Base-by-base conservation (phyloP, 1,140 invertebrate species). In the Scaptodrosophila lebanonensis region DNA sequence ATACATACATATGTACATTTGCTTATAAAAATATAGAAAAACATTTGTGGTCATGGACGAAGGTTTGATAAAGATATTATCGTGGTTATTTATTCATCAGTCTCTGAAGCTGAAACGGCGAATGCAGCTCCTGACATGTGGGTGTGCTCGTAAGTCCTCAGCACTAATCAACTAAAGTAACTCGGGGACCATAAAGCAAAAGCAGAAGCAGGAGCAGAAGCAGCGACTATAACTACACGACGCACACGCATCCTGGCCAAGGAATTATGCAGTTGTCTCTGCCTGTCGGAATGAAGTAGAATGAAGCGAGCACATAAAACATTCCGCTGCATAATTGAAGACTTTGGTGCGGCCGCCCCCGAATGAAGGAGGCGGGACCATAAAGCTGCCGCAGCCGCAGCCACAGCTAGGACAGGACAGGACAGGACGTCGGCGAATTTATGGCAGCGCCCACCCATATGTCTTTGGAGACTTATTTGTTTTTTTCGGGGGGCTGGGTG, bases 91-190 rank as follows among this genome's bases (percentile, higher is more conserved):
- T 79, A 77, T 77, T 77, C 68, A 77, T 42, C 64, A 79, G 50
- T 32, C 68, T 68, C 75, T 25, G 22, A 4, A 25, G 22, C 22
- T 25, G 22, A 4, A 25, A 25, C 22, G 3, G 22, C 22, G 8
- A 25, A 25, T 25, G 22, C 8, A 25, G 22, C 22, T 25, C 22
- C 8, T 25, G 22, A 4, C 8, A 3, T 8, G 3, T 25, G 22
- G 3, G 3, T 8, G 22, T 25, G 22, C 22, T n/a, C n/a, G n/a
- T 8, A 25, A 25, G 22, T 25, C 8, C 22, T 77, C 68, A 68
- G 73, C 73, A 77, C 73, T 77, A 77, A 77, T 77, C 73, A 77
- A 59, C 36, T 45, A 73, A 73, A 77, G 73, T 77, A 63, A 79
- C 73, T 73, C 30, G 20, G 18, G 18, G 29, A 25, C 22, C 22